Base-by-base conservation (phyloP, 2,888 invertebrate genomes). In the Sipunculus nudus region DNA sequence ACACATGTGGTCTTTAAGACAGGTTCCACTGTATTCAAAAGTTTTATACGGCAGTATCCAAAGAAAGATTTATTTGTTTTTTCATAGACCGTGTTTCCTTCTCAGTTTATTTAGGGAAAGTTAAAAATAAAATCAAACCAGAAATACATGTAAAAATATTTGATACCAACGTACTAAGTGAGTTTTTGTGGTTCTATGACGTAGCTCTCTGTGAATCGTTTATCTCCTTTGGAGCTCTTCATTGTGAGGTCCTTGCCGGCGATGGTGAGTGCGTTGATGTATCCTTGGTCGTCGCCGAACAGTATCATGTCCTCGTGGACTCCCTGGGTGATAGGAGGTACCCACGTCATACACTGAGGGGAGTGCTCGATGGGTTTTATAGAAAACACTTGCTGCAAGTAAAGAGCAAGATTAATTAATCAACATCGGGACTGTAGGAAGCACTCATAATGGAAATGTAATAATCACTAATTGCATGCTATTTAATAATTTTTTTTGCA, bases 281-380 rank as follows among this genome's bases (percentile, higher is more conserved):
- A 78, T n/a, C 82, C 81, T 64, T 79, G 78, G 65, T 82, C 81
- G 58, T 82, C 82, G 39, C 82, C 82, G 58, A 77, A 79, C 46
- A 82, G 61, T 13, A 82, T 58, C 13, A 61, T 57, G 60, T 82
- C 81, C 59, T 78, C 79, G n/a, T 16, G 19, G 48, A 74, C 73
- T 3, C 68, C 63, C 3, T 64, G 60, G 29, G 66, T 68, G 3
- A 70, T 48, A 23, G 63, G 63, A 2, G 80, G 76, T 10, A 80
- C 65, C 68, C 72, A 73, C 39, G 73, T 63, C 68, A 79, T 73
- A 54, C 80, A 79, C 65, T 79, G 80, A 8, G 80, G 80, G 1
- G 80, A 75, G 65, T 79, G 71, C 61, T 78, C 78, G 40, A 81
- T 74, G 3, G 80, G 81, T 65, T 79, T 79, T 65, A 81, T 76